Evolutionary conservation across 2,113 vertebrate species (phyloP).

Genomic region (Sinocyclocheilus rhinocerous): DNA sequence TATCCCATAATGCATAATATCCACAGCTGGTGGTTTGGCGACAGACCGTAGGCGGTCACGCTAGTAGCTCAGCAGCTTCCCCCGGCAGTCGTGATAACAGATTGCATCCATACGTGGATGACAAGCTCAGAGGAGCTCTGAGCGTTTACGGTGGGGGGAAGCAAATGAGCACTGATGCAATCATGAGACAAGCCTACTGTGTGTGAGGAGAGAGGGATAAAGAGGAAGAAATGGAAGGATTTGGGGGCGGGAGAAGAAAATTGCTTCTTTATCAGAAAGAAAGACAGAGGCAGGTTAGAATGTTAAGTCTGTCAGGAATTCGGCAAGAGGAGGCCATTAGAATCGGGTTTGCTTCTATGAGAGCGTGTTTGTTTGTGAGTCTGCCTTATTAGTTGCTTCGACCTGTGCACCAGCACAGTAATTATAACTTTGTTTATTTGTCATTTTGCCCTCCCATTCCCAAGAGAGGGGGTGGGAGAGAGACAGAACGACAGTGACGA

Average conservation of each 20-base stretch:
- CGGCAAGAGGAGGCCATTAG: neutral
- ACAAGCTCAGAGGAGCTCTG: constrained; percentile 21
- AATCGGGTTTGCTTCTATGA: neutral
- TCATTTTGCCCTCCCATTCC: constrained; percentile 22
- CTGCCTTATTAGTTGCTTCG: neutral
- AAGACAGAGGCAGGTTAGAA: neutral
- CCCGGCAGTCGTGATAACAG: constrained; percentile 9
- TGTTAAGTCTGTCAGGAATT: neutral
- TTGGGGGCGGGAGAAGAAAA: no score
- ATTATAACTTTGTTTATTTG: constrained; percentile 20
- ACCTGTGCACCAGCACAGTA: neutral
- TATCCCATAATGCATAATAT: neutral
- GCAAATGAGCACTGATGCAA: constrained; percentile 30
- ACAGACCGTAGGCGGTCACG: constrained; percentile 1
- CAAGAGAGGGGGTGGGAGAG: neutral
- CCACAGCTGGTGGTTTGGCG: neutral
- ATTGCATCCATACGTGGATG: constrained; percentile 18
- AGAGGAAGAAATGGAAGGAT: neutral
- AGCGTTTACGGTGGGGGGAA: neutral
- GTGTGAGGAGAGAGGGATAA: constrained; percentile 1
- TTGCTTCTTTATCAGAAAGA: neutral
- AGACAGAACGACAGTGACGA: neutral
- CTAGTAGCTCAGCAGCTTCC: neutral
- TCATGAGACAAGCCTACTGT: constrained; percentile 12
- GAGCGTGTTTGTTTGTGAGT: neutral